Percentiles rank a stretch among this genome's conserved stretches.
Conservation (phyloP, 2,113 vertebrate species). For the Xenotilapia longispinis region DNA sequence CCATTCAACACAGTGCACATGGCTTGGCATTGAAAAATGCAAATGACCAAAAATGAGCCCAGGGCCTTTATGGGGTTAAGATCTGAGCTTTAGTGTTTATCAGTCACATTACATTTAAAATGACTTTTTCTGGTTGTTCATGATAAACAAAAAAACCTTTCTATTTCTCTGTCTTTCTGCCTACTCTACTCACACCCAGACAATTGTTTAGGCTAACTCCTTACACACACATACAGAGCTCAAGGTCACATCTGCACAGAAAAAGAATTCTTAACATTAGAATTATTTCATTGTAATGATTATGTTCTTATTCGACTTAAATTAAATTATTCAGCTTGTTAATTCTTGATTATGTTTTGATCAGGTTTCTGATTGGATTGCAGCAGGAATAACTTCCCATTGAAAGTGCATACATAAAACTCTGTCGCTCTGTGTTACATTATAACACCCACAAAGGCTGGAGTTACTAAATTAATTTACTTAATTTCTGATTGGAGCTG, state of each 20-base stretch:
- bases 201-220: not conserved
- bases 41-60: no score
- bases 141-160: not conserved
- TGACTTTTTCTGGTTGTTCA: not conserved
- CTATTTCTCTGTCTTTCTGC: not conserved
- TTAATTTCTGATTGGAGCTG: not conserved
- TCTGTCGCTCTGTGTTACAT: not conserved
- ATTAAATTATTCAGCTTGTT: not conserved
- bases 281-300: not conserved
- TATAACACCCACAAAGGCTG: not conserved
- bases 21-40: no score
- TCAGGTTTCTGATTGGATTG: not conserved
- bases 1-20: no score
- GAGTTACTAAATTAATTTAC: not conserved
- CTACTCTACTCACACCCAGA: not conserved
- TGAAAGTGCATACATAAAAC: not conserved
- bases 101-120: not conserved
- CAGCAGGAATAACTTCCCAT: not conserved
- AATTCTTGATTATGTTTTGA: not conserved
- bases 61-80: not conserved
- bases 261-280: not conserved
- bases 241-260: not conserved
- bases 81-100: not conserved
- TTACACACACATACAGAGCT: not conserved
- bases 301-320: not conserved